Evolutionary conservation across 1,140 invertebrate genomes (phyloP).

Genomic region (Cotesia typhae): DNA sequence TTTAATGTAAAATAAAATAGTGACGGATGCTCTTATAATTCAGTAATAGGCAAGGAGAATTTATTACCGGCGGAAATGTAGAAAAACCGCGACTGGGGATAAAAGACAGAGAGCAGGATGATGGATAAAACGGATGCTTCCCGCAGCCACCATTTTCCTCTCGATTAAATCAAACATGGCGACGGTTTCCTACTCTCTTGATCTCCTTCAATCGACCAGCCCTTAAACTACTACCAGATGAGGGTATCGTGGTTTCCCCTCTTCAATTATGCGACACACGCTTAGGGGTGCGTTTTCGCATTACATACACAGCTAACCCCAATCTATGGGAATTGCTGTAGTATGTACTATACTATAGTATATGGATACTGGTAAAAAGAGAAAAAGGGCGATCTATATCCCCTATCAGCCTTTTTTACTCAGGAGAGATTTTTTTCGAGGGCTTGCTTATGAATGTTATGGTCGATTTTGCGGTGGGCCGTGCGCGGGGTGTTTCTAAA

Average conservation of each 20-base stretch:
- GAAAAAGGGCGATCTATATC: constrained; percentile 18
- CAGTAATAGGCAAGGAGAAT: too few relatives aligned
- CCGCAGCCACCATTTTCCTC: constrained; percentile 60
- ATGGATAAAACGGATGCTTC: constrained; percentile 35
- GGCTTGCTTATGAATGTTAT: constrained; percentile 45
- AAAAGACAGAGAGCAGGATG: constrained; percentile 1
- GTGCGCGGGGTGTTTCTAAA: constrained; percentile 4
- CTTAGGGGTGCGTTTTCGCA: constrained; percentile 33
- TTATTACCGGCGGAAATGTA: not conserved
- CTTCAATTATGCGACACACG: constrained; percentile 54
- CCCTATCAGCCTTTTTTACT: constrained; percentile 40
- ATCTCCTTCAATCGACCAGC: constrained; percentile 12
- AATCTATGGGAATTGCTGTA: too few relatives aligned
- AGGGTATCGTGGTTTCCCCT: constrained; percentile 43
- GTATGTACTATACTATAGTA: too few relatives aligned
- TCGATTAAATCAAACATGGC: constrained; percentile 64
- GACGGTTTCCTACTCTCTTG: constrained; percentile 39
- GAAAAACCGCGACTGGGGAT: not conserved
- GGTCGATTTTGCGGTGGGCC: constrained; percentile 43
- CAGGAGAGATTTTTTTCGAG: constrained; percentile 21
- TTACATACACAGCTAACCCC: not conserved
- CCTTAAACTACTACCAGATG: constrained; percentile 6
- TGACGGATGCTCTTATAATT: too few relatives aligned
- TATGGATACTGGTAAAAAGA: not conserved
- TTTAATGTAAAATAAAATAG: too few relatives aligned